These are phyloP conservation scores for Drosophila auraria DNA, from an alignment of 1,140 invertebrate species.

Conservation along the genomic window DNA sequence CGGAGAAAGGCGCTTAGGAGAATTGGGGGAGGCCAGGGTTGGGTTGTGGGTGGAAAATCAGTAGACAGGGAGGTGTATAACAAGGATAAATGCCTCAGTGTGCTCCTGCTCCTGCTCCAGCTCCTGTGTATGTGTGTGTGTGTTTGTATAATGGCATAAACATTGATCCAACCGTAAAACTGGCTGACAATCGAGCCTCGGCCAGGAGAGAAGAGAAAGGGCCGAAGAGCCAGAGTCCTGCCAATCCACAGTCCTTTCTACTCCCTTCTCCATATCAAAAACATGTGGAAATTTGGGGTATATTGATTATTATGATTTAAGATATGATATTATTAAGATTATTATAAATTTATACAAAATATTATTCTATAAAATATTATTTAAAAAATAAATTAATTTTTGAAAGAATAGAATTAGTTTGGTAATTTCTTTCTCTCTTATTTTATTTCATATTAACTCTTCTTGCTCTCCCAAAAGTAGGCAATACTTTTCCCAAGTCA, in stretches of 20 bases:
- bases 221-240: slow-evolving; percentile 30
- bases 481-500: background rate
- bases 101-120: slow-evolving; percentile 10
- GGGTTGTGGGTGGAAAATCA: slow-evolving; percentile 1
- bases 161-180: slow-evolving; percentile 83
- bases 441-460: background rate
- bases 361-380: too few species aligned
- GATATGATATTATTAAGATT: too few species aligned
- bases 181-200: slow-evolving; percentile 73
- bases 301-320: background rate
- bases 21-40: background rate
- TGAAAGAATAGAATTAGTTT: too few species aligned
- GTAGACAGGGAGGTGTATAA: slow-evolving; percentile 54
- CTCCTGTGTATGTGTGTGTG: slow-evolving; percentile 33
- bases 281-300: background rate
- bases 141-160: slow-evolving; percentile 74
- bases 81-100: slow-evolving; percentile 76
- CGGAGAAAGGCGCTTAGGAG: slow-evolving; percentile 46
- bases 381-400: too few species aligned
- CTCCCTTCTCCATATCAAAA: background rate
- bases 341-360: too few species aligned
- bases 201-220: slow-evolving; percentile 15
- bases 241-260: slow-evolving; percentile 32
- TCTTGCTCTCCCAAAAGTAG: background rate
- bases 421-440: background rate